phyloP scores from a whole-genome alignment of 2,797 vertebrate species.

The Pogoniulus pusillus region DNA sequence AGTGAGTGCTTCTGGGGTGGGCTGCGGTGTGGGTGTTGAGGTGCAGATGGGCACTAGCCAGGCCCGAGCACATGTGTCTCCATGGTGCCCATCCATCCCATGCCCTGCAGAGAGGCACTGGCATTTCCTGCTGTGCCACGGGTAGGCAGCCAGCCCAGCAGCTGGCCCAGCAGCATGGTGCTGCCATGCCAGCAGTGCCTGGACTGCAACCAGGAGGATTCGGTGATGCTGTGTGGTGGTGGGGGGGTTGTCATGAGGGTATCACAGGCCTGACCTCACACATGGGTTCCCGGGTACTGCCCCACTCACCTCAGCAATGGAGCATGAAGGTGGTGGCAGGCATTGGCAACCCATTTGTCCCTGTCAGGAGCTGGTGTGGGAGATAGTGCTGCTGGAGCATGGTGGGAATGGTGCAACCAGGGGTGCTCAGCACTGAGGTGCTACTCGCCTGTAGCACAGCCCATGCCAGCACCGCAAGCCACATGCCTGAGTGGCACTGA shows the following conservation, averaged over 20 bases:
- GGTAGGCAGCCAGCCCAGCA: background rate
- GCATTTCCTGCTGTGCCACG: background rate
- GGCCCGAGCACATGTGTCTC: rapidly evolving
- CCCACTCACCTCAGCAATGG: background rate
- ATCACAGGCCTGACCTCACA: rapidly evolving
- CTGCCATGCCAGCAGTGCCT: background rate
- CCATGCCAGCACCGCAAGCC: background rate
- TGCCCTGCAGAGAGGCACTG: background rate
- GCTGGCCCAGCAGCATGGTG: background rate
- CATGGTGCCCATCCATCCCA: background rate
- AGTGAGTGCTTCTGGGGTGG: rapidly evolving
- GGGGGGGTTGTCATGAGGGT: too few species aligned
- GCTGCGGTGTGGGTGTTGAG: rapidly evolving
- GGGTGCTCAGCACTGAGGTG: background rate
- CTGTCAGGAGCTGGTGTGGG: background rate
- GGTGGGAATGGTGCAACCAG: rapidly evolving
- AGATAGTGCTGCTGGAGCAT: background rate
- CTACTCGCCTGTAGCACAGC: background rate
- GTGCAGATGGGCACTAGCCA: rapidly evolving
- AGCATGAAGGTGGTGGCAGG: background rate
- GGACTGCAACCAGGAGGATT: background rate
- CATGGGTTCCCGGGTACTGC: rapidly evolving
- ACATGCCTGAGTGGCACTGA: too few species aligned
- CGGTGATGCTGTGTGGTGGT: rapidly evolving
- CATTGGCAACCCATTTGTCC: background rate